Evolutionary conservation across 2,888 invertebrate species (phyloP).

Genomic region (Pristionchus entomophagus): DNA sequence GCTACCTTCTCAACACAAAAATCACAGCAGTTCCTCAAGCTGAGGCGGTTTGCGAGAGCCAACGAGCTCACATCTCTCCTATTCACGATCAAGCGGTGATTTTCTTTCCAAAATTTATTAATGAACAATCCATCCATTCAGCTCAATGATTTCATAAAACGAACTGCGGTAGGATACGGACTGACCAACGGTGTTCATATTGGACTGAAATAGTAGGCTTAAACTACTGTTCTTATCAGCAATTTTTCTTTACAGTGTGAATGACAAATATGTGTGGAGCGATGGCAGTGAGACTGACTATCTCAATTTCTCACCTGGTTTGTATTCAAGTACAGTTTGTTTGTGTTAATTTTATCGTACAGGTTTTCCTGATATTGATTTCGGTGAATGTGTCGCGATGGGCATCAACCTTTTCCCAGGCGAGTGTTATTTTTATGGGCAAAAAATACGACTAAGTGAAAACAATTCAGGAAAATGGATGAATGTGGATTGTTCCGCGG

Average conservation of each 20-base stretch:
- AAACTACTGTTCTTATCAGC: not conserved
- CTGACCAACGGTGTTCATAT: not conserved
- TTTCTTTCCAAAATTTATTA: not conserved
- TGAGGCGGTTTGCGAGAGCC: not conserved
- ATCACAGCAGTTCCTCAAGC: not conserved
- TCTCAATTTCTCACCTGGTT: not conserved
- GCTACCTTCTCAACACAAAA: not conserved
- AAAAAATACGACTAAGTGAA: not conserved
- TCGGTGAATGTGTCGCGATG: not conserved
- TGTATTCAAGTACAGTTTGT: too few relatives aligned
- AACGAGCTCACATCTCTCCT: not conserved
- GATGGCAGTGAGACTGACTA: not conserved
- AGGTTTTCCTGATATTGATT: not conserved
- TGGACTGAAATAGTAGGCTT: not conserved
- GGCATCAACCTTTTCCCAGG: not conserved
- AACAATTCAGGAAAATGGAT: not conserved
- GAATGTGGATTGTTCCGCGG: not conserved
- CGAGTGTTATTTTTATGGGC: not conserved
- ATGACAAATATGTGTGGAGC: not conserved
- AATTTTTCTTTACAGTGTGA: not conserved
- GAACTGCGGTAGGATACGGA: not conserved
- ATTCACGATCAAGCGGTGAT: conserved; percentile 20
- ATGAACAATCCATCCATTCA: not conserved
- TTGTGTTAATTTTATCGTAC: not conserved
- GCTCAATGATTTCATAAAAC: not conserved